phyloP scores from a whole-genome alignment of 1,140 invertebrate species.

The Drosophila nannoptera region DNA sequence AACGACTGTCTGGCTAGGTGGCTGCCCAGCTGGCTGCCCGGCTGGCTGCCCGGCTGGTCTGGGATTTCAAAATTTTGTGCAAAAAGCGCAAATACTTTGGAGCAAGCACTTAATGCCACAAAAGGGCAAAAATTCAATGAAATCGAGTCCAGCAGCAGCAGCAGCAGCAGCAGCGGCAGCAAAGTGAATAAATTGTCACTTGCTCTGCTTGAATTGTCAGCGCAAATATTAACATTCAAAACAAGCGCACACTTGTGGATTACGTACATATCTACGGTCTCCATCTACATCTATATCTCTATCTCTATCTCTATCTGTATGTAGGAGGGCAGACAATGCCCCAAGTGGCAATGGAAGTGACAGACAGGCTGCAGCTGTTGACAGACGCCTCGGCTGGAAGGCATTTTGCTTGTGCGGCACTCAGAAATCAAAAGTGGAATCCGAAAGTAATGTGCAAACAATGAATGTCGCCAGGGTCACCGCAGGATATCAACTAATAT shows the following conservation, averaged over 20 bases:
- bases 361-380: conserved; percentile 48
- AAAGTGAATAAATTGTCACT: conserved; percentile 74
- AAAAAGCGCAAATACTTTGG: conserved; percentile 50
- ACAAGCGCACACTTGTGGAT: conserved; percentile 71
- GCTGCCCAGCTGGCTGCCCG: too few relatives aligned
- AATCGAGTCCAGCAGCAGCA: conserved; percentile 57
- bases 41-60: neutral
- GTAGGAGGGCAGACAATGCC: conserved; percentile 28
- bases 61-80: neutral
- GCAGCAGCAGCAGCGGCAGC: conserved; percentile 47
- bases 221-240: conserved; percentile 77
- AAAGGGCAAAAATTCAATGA: conserved; percentile 50
- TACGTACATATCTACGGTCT: conserved; percentile 20
- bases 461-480: conserved; percentile 57
- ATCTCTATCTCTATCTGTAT: neutral
- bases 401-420: conserved; percentile 48
- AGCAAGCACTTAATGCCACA: conserved; percentile 44
- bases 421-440: conserved; percentile 65
- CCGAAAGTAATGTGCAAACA: conserved; percentile 63
- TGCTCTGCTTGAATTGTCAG: conserved; percentile 70
- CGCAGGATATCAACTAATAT: conserved; percentile 73
- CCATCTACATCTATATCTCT: conserved; percentile 4
- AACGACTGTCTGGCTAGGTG: too few relatives aligned
- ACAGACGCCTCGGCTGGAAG: conserved; percentile 45
- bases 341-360: conserved; percentile 57